Evolutionary conservation across 1,140 invertebrate genomes (phyloP).

Genomic region (Battus philenor): DNA sequence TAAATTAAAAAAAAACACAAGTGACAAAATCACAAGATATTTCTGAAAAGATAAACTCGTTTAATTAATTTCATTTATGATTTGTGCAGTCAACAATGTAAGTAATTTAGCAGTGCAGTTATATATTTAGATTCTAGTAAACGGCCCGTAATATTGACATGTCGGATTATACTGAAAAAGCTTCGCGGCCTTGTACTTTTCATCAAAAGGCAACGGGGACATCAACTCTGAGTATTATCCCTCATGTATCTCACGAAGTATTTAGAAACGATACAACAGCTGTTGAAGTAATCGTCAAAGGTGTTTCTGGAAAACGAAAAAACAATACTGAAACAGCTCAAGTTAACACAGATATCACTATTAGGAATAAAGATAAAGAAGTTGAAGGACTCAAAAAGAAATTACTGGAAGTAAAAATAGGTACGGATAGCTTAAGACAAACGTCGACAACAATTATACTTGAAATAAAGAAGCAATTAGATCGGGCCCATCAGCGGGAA

Average conservation of each 20-base stretch:
- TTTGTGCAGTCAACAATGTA: too few species aligned
- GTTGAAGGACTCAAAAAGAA: conserved; percentile 21
- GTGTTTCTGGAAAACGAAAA: conserved; percentile 20
- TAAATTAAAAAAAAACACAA: too few species aligned
- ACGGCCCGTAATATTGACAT: background rate
- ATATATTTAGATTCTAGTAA: too few species aligned
- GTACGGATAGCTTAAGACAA: conserved; percentile 19
- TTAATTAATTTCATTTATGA: too few species aligned
- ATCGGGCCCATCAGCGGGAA: conserved; percentile 23
- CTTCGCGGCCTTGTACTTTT: background rate
- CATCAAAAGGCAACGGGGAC: conserved; percentile 4
- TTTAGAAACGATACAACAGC: conserved; percentile 38
- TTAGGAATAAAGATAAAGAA: conserved; percentile 17
- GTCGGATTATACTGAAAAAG: background rate
- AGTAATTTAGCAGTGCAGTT: too few species aligned
- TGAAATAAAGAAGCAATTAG: conserved; percentile 32
- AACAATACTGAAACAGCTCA: conserved; percentile 10
- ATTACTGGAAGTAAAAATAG: conserved; percentile 21
- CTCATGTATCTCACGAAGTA: conserved; percentile 27
- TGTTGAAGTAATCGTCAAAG: conserved; percentile 37
- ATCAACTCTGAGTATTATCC: conserved; percentile 14
- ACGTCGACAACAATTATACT: conserved; percentile 22
- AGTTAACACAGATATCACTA: conserved; percentile 13
- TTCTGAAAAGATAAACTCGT: too few species aligned
- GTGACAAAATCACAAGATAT: too few species aligned